Percentiles rank a stretch among this genome's conserved stretches.
These are phyloP conservation scores for Gonioctena quinquepunctata DNA, from an alignment of 1,140 invertebrate species.

Conservation along the genomic window DNA sequence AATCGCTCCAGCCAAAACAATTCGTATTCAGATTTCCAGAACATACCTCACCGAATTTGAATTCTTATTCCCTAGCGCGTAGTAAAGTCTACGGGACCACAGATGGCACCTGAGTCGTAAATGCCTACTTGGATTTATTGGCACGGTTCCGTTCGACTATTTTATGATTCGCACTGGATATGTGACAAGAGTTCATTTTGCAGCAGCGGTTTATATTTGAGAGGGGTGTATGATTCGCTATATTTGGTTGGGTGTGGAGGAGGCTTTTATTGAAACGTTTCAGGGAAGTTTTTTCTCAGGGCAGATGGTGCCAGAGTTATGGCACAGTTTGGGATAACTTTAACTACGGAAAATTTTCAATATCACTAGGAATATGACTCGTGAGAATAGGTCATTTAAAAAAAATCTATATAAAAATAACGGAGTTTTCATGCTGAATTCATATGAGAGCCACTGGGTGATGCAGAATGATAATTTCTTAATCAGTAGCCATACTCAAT, in stretches of 20 bases:
- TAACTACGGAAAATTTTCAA: no score
- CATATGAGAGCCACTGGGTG: no score
- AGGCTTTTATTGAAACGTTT: background rate
- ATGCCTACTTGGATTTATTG: slow-evolving; percentile 30
- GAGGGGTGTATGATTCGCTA: background rate
- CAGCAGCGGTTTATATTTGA: slow-evolving; percentile 11
- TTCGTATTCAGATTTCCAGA: background rate
- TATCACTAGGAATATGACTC: no score
- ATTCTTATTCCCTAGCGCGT: slow-evolving; percentile 25
- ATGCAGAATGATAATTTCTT: no score
- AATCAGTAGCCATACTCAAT: no score
- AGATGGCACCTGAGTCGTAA: slow-evolving; percentile 37
- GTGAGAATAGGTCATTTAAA: no score
- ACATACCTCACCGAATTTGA: slow-evolving; percentile 24
- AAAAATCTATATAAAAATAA: no score
- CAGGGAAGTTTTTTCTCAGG: background rate
- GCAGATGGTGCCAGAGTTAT: background rate
- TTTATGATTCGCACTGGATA: slow-evolving; percentile 26
- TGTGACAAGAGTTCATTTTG: slow-evolving; percentile 31
- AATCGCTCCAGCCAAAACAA: background rate
- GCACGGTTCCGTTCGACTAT: slow-evolving; percentile 12
- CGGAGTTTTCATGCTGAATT: no score
- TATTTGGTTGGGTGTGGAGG: background rate
- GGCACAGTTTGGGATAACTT: no score
- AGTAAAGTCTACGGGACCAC: slow-evolving; percentile 20